Evolutionary conservation across 1,140 invertebrate species (phyloP).

Genomic region (Babylonia areolata): DNA sequence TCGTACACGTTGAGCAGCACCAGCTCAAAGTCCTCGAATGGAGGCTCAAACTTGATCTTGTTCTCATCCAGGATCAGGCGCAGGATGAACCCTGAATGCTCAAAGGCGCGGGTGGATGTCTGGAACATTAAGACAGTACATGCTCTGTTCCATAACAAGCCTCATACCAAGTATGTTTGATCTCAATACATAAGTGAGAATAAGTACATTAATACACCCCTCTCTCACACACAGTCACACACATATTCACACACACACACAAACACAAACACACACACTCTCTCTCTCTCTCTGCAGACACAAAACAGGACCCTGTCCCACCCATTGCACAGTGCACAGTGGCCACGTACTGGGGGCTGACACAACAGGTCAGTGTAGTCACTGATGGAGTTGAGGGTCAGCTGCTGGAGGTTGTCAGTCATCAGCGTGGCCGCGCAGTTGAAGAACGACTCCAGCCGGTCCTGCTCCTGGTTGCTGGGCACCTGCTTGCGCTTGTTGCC

Average conservation of each 20-base stretch:
- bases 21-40: conserved; percentile 85
- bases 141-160: no score
- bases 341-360: conserved; percentile 79
- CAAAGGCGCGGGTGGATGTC: conserved; percentile 69
- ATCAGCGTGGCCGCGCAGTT: conserved; percentile 90
- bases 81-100: conserved; percentile 85
- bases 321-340: not conserved
- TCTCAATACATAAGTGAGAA: not conserved
- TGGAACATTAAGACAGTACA: conserved; percentile 34
- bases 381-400: conserved; percentile 87
- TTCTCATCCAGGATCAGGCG: conserved; percentile 83
- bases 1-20: conserved; percentile 84
- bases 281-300: not conserved
- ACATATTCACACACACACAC: not conserved
- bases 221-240: not conserved
- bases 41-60: conserved; percentile 86
- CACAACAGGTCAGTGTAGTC: conserved; percentile 87
- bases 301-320: no score
- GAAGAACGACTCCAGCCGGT: conserved; percentile 85
- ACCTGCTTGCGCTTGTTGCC: conserved; percentile 86
- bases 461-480: conserved; percentile 82
- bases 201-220: not conserved
- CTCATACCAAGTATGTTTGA: no score
- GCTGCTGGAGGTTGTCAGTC: conserved; percentile 88
- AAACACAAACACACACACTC: not conserved